Evolutionary conservation across 2,888 invertebrate genomes (phyloP).

Genomic region (Rhopalosiphum nymphaeae): DNA sequence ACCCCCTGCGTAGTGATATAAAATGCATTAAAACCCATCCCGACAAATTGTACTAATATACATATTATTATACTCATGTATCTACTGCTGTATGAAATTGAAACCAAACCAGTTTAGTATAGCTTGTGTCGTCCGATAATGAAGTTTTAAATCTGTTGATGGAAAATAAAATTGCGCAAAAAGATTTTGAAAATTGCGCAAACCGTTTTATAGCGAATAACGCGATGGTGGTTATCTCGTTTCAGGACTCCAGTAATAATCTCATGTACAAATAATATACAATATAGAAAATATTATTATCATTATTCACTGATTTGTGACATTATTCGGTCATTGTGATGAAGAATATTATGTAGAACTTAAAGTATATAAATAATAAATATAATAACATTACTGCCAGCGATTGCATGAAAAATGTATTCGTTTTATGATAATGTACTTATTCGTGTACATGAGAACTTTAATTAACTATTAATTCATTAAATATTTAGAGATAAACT

Average conservation of each 20-base stretch:
- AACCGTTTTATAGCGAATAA: background rate
- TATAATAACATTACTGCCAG: background rate
- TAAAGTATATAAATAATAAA: background rate
- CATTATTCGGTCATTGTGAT: background rate
- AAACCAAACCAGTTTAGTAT: slow-evolving; percentile 57
- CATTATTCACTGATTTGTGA: background rate
- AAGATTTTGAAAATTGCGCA: slow-evolving; percentile 25
- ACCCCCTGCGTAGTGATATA: slow-evolving; percentile 60
- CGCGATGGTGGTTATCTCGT: background rate
- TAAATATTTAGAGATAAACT: background rate
- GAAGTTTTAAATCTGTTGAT: slow-evolving; percentile 21
- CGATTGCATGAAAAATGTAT: background rate
- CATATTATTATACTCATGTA: background rate
- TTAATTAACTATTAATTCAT: background rate
- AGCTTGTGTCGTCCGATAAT: background rate
- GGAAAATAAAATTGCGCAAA: slow-evolving; percentile 48
- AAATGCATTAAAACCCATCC: slow-evolving; percentile 62
- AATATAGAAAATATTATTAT: background rate
- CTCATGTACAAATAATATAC: no score
- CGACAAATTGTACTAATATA: slow-evolving; percentile 56
- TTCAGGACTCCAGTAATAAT: background rate
- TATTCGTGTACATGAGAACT: background rate
- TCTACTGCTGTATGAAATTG: slow-evolving; percentile 25
- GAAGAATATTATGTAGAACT: background rate
- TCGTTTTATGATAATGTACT: background rate